A percentile compares a stretch with the other conserved stretches of the same genome.
Conservation (phyloP, 2,797 vertebrate species). For the Allobates femoralis region DNA sequence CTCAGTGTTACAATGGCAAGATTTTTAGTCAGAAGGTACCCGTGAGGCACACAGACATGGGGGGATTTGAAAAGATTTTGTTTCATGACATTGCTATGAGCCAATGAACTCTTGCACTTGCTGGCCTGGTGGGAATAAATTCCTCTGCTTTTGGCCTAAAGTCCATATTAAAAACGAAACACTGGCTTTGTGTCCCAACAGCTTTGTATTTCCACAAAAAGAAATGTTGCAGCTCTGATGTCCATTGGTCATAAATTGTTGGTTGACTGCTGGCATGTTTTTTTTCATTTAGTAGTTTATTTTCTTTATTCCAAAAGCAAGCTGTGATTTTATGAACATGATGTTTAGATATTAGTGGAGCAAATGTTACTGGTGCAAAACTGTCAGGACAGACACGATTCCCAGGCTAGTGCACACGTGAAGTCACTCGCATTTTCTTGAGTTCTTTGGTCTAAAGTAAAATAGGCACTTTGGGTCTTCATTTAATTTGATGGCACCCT, state of each 20-base stretch:
- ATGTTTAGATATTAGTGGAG: conserved; percentile 37
- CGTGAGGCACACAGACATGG: conserved; percentile 78
- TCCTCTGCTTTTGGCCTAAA: conserved; percentile 78
- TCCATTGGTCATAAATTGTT: conserved; percentile 61
- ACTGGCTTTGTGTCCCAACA: conserved; percentile 74
- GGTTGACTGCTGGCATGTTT: conserved; percentile 60
- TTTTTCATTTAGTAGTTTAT: conserved; percentile 9
- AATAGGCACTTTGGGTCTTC: conserved; percentile 61
- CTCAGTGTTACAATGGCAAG: conserved; percentile 90
- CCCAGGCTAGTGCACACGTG: conserved; percentile 60
- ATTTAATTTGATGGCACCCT: conserved; percentile 81
- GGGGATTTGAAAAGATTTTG: conserved; percentile 76
- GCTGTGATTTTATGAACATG: conserved; percentile 48
- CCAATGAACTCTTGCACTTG: conserved; percentile 78
- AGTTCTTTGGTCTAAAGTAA: conserved; percentile 63
- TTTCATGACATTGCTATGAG: conserved; percentile 86
- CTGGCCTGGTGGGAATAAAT: conserved; percentile 80
- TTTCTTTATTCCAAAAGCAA: conserved; percentile 1
- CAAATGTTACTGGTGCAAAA: conserved; percentile 58
- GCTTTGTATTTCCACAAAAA: conserved; percentile 70
- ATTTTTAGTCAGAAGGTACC: conserved; percentile 83
- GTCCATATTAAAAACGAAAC: conserved; percentile 75
- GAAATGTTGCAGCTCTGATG: conserved; percentile 77
- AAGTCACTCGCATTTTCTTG: conserved; percentile 63
- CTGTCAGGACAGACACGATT: conserved; percentile 54